Evolutionary conservation across 2,797 vertebrate genomes (phyloP).

Genomic region (Malacoctenus gilli): DNA sequence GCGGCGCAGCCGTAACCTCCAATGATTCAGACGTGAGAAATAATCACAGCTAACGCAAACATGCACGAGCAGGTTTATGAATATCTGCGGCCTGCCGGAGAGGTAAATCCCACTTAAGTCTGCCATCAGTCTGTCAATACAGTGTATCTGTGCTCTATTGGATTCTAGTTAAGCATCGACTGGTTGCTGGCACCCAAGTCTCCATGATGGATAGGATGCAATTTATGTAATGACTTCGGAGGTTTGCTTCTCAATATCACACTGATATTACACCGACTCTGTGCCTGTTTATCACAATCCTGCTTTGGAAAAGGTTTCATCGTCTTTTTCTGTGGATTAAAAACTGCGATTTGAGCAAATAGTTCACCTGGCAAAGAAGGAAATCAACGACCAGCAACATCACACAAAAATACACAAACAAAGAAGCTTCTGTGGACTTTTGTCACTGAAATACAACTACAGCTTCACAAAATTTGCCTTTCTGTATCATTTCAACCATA

Average conservation of each 20-base stretch:
- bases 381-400: too few species aligned
- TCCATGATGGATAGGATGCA: constrained; percentile 31
- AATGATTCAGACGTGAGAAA: constrained; percentile 28
- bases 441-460: too few species aligned
- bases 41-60: constrained; percentile 13
- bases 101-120: constrained; percentile 5
- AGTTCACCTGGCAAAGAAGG: too few species aligned
- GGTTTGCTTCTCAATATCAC: constrained; percentile 22
- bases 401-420: too few species aligned
- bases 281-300: constrained; percentile 14
- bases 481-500: constrained; percentile 15
- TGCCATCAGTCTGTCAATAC: constrained; percentile 18
- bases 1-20: constrained; percentile 3
- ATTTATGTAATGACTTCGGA: constrained; percentile 21
- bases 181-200: neutral
- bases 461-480: too few species aligned
- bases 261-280: neutral
- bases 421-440: too few species aligned
- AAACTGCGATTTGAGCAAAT: too few species aligned
- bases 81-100: neutral
- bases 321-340: constrained; percentile 22
- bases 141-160: neutral
- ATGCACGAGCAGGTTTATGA: constrained; percentile 10
- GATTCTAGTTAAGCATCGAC: constrained; percentile 17
- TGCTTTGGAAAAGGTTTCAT: neutral